These are phyloP conservation scores for Euwallacea similis DNA, from an alignment of 1,140 invertebrate species.

Conservation along the genomic window DNA sequence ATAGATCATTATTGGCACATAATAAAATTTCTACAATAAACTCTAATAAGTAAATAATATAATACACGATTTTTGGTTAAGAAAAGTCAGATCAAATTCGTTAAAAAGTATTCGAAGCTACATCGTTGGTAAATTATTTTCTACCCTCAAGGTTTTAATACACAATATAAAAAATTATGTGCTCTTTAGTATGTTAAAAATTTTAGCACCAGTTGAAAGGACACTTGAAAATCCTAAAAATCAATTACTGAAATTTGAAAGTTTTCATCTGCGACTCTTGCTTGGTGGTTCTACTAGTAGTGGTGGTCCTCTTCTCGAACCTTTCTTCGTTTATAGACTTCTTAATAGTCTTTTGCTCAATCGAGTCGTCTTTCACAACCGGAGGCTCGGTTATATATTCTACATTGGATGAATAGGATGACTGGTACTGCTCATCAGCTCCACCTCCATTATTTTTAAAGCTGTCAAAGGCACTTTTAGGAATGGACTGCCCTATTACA, in stretches of 20 bases:
- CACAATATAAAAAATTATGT: too few relatives aligned
- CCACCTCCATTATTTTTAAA: conserved; percentile 48
- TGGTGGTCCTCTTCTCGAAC: conserved; percentile 59
- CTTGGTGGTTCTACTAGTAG: conserved; percentile 55
- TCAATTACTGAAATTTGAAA: conserved; percentile 51
- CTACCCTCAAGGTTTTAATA: too few relatives aligned
- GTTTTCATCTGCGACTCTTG: conserved; percentile 58
- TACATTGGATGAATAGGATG: conserved; percentile 51
- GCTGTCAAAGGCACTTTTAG: conserved; percentile 41
- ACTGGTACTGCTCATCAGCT: conserved; percentile 43
- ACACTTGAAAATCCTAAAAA: conserved; percentile 23
- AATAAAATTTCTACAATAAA: conserved; percentile 27
- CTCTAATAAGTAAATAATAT: conserved; percentile 17
- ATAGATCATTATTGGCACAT: conserved; percentile 33
- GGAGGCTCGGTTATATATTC: conserved; percentile 55
- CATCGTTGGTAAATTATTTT: too few relatives aligned
- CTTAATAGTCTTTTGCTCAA: conserved; percentile 58
- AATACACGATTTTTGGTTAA: conserved; percentile 32
- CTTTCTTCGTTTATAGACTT: conserved; percentile 59
- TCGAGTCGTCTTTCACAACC: conserved; percentile 52
- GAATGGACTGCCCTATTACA: conserved; percentile 21
- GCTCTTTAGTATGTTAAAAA: too few relatives aligned
- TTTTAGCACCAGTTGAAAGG: conserved; percentile 36
- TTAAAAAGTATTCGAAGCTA: too few relatives aligned
- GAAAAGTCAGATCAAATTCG: conserved; percentile 1